These are phyloP conservation scores for Sminthurinus aureus DNA, from an alignment of 2,888 invertebrate species.

Conservation along the genomic window DNA sequence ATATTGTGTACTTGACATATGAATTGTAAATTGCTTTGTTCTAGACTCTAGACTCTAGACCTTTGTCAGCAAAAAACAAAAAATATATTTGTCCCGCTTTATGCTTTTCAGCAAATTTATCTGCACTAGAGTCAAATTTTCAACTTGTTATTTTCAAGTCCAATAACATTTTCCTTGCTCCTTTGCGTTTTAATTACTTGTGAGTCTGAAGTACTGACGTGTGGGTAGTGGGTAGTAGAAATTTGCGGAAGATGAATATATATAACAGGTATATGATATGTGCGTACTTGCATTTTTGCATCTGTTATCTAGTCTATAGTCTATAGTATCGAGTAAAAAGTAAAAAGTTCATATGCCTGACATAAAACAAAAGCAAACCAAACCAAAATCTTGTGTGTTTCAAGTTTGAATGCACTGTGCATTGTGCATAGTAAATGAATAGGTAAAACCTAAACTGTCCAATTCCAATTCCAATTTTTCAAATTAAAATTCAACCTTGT, in stretches of 20 bases:
- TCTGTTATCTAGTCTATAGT: no score
- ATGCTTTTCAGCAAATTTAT: not conserved
- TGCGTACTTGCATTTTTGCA: not conserved
- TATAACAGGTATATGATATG: not conserved
- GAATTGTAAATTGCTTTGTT: not conserved
- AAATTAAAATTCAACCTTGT: slow-evolving; percentile 12
- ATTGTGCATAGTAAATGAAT: not conserved
- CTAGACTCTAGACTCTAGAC: not conserved
- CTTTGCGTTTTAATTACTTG: not conserved
- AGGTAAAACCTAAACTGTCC: no score
- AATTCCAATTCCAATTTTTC: not conserved
- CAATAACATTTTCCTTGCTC: not conserved
- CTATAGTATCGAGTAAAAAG: not conserved
- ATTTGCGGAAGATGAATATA: not conserved
- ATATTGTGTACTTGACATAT: not conserved
- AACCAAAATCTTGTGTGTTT: not conserved
- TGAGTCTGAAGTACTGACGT: not conserved
- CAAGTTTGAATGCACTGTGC: not conserved
- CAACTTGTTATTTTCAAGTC: not conserved
- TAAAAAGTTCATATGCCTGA: not conserved
- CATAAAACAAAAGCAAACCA: not conserved
- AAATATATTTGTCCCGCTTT: not conserved
- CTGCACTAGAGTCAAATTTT: not conserved
- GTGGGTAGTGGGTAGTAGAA: not conserved
- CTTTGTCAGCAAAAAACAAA: not conserved